Percentiles rank a stretch among this genome's conserved stretches.
These are phyloP conservation scores for Drosophila baimaii DNA, from an alignment of 1,140 invertebrate genomes.

Conservation along the genomic window DNA sequence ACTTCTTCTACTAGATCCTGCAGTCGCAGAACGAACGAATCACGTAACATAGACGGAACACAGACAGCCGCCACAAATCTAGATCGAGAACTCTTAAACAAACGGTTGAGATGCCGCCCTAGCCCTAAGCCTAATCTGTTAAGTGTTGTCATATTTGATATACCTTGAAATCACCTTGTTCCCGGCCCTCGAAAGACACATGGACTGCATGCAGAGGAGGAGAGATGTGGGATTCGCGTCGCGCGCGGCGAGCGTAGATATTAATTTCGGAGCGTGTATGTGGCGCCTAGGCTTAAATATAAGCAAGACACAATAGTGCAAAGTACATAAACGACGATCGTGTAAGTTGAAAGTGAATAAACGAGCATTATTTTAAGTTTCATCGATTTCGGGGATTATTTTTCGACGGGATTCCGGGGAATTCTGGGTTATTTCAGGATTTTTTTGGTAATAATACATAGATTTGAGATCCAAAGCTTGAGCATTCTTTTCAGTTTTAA, in stretches of 20 bases:
- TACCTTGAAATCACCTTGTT: constrained; percentile 47
- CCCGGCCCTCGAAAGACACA: constrained; percentile 33
- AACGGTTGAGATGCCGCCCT: constrained; percentile 54
- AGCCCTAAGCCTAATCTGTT: constrained; percentile 62
- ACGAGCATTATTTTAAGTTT: constrained; percentile 57
- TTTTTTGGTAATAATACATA: neutral
- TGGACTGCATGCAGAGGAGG: constrained; percentile 10
- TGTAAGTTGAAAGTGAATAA: constrained; percentile 72
- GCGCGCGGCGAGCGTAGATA: constrained; percentile 45
- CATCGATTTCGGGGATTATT: neutral
- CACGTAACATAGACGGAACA: constrained; percentile 18
- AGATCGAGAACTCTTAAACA: constrained; percentile 46
- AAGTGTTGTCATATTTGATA: constrained; percentile 71
- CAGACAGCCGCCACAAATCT: constrained; percentile 28
- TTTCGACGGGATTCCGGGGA: neutral
- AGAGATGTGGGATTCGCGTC: constrained; percentile 10
- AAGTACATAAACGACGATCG: constrained; percentile 66
- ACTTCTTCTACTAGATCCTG: constrained; percentile 67
- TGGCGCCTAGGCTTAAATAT: constrained; percentile 65
- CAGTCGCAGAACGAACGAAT: constrained; percentile 36
- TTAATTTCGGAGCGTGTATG: constrained; percentile 50
- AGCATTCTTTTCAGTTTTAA: neutral
- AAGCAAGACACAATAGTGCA: constrained; percentile 73
- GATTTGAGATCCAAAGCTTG: neutral
- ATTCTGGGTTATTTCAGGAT: too few relatives aligned